phyloP scores from a whole-genome alignment of 2,888 invertebrate species.

The Hemistola chrysoprasaria region DNA sequence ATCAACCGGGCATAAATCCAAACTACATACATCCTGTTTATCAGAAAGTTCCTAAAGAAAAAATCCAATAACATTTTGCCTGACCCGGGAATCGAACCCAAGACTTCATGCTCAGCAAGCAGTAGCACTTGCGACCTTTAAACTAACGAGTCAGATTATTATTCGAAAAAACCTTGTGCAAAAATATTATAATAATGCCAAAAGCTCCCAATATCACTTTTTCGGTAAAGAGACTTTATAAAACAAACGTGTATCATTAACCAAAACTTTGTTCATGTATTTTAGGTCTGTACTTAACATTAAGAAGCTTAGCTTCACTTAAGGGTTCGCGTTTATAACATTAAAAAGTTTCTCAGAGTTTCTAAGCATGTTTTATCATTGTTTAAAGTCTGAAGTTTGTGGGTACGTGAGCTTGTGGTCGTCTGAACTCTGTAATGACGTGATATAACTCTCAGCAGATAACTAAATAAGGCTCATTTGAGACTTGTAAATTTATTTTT shows the following conservation, averaged over 20 bases:
- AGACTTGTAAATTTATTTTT: slow-evolving; percentile 7
- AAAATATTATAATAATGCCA: no score
- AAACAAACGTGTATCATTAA: slow-evolving; percentile 3
- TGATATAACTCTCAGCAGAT: slow-evolving; percentile 39
- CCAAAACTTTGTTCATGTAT: slow-evolving; percentile 9
- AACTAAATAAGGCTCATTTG: slow-evolving; percentile 36
- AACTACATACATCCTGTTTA: no score
- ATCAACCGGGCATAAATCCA: no score
- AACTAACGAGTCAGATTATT: no score
- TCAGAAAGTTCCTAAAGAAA: no score
- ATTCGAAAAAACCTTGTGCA: no score
- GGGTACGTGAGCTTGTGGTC: slow-evolving; percentile 62
- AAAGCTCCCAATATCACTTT: no score
- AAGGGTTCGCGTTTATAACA: slow-evolving; percentile 58
- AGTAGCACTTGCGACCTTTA: no score
- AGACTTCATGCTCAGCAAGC: no score
- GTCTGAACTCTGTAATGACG: slow-evolving; percentile 60
- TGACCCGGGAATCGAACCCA: no score
- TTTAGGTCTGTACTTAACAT: slow-evolving; percentile 45
- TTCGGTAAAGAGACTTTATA: no score
- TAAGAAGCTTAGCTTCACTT: slow-evolving; percentile 65
- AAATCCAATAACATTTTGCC: no score
- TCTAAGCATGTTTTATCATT: slow-evolving; percentile 73
- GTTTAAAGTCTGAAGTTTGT: slow-evolving; percentile 63
- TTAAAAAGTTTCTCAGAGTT: slow-evolving; percentile 69